Base-by-base conservation (phyloP, 2,888 invertebrate genomes). In the Aleiodes leptofemur region DNA sequence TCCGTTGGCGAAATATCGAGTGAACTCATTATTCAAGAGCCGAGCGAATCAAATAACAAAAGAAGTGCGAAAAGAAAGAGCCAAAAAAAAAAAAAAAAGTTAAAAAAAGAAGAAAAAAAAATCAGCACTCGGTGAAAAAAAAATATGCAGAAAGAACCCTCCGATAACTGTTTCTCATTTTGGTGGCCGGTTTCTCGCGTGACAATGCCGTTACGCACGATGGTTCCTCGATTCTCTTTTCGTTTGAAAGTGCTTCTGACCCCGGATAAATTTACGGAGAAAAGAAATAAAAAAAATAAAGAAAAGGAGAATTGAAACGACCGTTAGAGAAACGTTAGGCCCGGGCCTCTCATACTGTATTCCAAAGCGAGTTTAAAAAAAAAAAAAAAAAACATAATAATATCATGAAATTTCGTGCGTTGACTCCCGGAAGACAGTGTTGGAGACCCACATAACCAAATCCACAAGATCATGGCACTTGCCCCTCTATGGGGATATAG, bases 251-350 rank as follows among this genome's bases (percentile, higher is more conserved):
- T 55, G 68, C 66, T 53, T 73, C 66, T 68, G 66, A 68, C 73
- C 57, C 56, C 31, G 29, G 14, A 64, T 48, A 64, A 16, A 43
- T 64, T 23, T 16, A 43, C 64, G 48, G 55, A 57, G 50, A 50
- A 72, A 43, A 43, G 43, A 43, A 43, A 43, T 43, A 43, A 43
- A 43, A 43, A 34, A 34, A 34, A 34, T 34, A 34, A 34, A 34
- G 34, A 34, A 34, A 34, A 23, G 23, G 34, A 34, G 34, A 34
- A 34, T 34, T 43, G 56, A 38, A 55, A 43, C 73, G 64, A 64
- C 72, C 72, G 68, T 73, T 73, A 73, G 73, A 73, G 73, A 57
- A 73, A 14, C 72, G 61, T 57, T 73, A 73, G 73, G 68, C 68
- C 43, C 48, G 9, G 51, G 23, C 23, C 48, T 64, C 51, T 34